phyloP scores from a whole-genome alignment of 2,888 invertebrate species.

The Spilarctia lutea region DNA sequence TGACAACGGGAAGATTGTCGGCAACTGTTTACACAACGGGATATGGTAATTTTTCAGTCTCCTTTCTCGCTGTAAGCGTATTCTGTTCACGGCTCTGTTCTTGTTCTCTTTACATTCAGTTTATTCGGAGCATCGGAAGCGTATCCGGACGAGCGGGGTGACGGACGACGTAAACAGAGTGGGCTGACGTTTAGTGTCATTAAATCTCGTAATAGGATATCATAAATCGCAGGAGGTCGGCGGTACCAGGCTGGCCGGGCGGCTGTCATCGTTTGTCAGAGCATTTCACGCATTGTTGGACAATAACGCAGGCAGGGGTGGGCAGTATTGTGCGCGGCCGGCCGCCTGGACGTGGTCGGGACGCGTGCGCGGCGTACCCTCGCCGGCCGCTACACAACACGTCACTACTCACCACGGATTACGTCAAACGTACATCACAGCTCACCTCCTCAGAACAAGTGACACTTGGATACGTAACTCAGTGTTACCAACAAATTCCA shows the following conservation, averaged over 20 bases:
- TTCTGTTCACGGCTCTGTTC: conserved; percentile 68
- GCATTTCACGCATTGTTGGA: conserved; percentile 87
- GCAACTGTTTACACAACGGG: conserved; percentile 78
- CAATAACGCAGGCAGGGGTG: conserved; percentile 81
- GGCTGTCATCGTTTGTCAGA: conserved; percentile 87
- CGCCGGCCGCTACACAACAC: conserved; percentile 23
- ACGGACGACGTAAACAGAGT: conserved; percentile 72
- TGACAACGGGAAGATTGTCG: conserved; percentile 85
- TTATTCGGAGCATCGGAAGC: conserved; percentile 63
- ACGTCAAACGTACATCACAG: conserved; percentile 35
- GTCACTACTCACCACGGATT: conserved; percentile 28
- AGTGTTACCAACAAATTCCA: conserved; percentile 41
- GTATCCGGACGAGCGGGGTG: conserved; percentile 61
- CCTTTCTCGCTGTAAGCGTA: conserved; percentile 65
- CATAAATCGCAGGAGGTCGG: conserved; percentile 85
- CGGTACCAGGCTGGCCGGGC: conserved; percentile 75
- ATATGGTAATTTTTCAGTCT: conserved; percentile 82
- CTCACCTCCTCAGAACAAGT: conserved; percentile 42
- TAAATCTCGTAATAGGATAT: conserved; percentile 86
- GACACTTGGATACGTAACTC: conserved; percentile 40
- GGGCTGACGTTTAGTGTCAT: conserved; percentile 82
- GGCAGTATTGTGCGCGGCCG: conserved; percentile 71
- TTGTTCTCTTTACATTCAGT: conserved; percentile 61
- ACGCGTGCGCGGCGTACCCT: conserved; percentile 56
- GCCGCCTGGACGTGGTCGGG: conserved; percentile 68